A percentile compares a stretch with the other conserved stretches of the same genome.
Evolutionary conservation across 2,113 vertebrate genomes (phyloP).

Genomic region (Psittacula cyanocephala): DNA sequence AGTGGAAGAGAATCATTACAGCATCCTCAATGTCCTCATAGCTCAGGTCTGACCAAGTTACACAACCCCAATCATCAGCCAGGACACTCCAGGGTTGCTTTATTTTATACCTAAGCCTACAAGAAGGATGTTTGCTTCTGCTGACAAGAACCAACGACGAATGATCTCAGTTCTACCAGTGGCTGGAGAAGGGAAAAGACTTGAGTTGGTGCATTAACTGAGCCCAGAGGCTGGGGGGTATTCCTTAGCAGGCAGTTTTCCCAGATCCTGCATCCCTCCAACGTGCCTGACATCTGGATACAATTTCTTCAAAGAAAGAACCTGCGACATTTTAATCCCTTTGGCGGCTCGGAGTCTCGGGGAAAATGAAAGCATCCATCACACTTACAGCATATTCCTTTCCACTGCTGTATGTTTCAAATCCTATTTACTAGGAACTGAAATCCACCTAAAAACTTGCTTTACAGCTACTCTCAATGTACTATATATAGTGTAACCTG

Average conservation of each 20-base stretch:
- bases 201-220: neutral
- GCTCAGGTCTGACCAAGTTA: neutral
- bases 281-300: neutral
- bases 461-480: neutral
- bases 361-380: neutral
- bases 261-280: neutral
- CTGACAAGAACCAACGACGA: rapidly evolving
- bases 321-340: neutral
- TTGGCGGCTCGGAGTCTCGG: neutral
- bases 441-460: neutral
- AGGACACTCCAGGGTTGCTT: neutral
- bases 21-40: neutral
- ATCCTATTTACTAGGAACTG: neutral
- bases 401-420: neutral
- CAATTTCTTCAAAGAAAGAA: neutral
- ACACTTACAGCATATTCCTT: neutral
- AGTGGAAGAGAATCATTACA: neutral
- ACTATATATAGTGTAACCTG: neutral
- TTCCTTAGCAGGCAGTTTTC: neutral
- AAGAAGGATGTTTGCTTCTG: neutral
- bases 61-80: neutral
- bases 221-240: neutral
- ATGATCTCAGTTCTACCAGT: neutral
- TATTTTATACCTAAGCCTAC: neutral
- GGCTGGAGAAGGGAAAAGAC: neutral